These are phyloP conservation scores for Tinamus major DNA, from an alignment of 2,797 vertebrate species.

Conservation along the genomic window DNA sequence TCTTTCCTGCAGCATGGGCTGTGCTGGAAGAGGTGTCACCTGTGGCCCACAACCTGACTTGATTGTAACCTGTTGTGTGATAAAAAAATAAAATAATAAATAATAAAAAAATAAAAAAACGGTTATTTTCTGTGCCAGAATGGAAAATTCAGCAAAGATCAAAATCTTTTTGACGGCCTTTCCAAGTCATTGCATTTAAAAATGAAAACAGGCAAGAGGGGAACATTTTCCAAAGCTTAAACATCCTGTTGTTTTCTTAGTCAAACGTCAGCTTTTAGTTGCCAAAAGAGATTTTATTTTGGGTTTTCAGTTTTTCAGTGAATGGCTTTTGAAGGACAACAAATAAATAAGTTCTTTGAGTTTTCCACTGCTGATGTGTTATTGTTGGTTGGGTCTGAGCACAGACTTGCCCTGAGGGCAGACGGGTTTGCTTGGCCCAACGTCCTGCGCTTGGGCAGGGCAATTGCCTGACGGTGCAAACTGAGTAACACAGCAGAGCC, in stretches of 20 bases:
- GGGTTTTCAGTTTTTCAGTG: conserved; percentile 9
- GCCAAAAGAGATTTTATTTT: not conserved
- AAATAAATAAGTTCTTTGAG: not conserved
- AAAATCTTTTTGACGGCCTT: not conserved
- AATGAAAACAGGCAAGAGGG: conserved; percentile 1
- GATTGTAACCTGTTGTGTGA: not conserved
- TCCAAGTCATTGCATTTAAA: conserved; percentile 1
- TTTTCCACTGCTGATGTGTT: not conserved
- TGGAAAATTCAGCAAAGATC: conserved; percentile 1
- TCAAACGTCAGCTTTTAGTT: not conserved
- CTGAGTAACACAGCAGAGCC: not conserved
- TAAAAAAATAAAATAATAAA: no score
- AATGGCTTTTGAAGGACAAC: not conserved
- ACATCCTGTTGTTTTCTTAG: not conserved
- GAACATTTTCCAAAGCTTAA: not conserved
- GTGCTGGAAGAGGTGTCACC: not conserved
- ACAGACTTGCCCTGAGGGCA: not conserved
- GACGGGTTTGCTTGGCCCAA: not conserved
- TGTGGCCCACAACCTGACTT: not conserved
- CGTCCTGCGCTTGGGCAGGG: not conserved
- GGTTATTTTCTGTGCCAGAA: not conserved
- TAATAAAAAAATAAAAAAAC: no score
- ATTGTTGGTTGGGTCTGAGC: not conserved
- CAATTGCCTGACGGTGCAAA: not conserved
- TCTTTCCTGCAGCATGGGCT: no score